Base-by-base conservation (phyloP, 1,140 invertebrate genomes). In the Drosophila sechellia region DNA sequence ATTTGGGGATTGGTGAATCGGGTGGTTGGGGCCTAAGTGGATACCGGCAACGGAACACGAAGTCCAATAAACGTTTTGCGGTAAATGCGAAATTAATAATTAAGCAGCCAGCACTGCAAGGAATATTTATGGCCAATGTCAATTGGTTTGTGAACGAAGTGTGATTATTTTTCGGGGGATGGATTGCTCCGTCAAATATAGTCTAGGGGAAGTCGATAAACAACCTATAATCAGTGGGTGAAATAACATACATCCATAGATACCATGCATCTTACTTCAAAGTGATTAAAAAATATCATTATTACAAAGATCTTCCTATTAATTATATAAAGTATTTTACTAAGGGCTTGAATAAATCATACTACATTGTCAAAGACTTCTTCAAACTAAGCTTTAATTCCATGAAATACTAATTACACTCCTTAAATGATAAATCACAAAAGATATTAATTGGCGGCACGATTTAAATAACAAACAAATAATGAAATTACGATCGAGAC, bases 81-180 rank as follows among this genome's bases (percentile, higher is more conserved):
- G 84, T 77, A 87, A 87, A 89, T 89, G 77, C 85, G 58, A 89
- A 90, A 89, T 89, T 89, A 89, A 89, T 89, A 90, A 89, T 89
- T 90, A 89, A 89, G 71, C 61, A 89, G 84, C 58, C 43, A 45
- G 45, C 37, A 64, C 42, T 64, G 54, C 53, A 42, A 64, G 40
- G 60, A 43, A 63, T 70, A 78, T 61, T 77, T 69, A 81, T 81
- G 61, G 77, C 64, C 76, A 58, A 46, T 83, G 83, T 69, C 79
- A 76, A 79, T 63, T 74, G 56, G 52, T 64, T 61, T 57, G 37
- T 59, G 43, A 37, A 80, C 54, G 56, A 61, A 66, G 59, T 75
- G 59, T 76, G 71, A 70, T 78, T 77, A 59, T 52, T 43, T 55
- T 11, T 42, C 12, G n/a, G 37, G 35, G 25, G 37, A 64, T 64